phyloP scores from a whole-genome alignment of 2,113 vertebrate species.

The Tyrannus savana region DNA sequence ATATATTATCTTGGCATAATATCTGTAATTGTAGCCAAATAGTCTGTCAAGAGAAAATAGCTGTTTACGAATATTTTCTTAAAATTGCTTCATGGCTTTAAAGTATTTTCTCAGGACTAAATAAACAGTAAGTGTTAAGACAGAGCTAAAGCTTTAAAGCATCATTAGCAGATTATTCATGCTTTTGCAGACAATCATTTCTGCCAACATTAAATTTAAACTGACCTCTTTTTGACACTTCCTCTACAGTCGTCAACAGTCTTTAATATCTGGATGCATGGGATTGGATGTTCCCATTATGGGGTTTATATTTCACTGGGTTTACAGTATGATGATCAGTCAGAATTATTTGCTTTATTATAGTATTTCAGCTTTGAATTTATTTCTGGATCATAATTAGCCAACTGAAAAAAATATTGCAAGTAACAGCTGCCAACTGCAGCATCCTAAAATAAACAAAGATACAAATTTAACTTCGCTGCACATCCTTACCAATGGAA shows the following conservation, averaged over 20 bases:
- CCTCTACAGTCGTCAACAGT: neutral
- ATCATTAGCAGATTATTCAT: conserved; percentile 4
- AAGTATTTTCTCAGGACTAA: conserved; percentile 19
- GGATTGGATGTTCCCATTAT: neutral
- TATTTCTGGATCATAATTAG: conserved; percentile 2
- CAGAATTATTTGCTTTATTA: neutral
- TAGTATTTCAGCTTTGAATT: conserved; percentile 7
- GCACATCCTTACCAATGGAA: neutral
- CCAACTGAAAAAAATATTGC: neutral
- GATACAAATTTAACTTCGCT: neutral
- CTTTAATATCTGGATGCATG: neutral
- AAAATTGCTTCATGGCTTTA: conserved; percentile 25
- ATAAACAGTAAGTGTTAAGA: neutral
- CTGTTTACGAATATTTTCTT: conserved; percentile 5
- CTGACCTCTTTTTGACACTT: conserved; percentile 6
- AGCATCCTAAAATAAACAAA: neutral
- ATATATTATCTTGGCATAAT: conserved; percentile 25
- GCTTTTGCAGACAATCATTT: neutral
- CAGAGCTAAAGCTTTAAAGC: neutral
- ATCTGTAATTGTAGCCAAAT: conserved; percentile 53
- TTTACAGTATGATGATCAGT: neutral
- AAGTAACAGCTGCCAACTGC: conserved; percentile 1
- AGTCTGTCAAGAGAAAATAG: conserved; percentile 57
- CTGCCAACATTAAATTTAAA: conserved; percentile 10
- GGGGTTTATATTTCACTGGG: neutral